Evolutionary conservation across 2,888 invertebrate species (phyloP).

Genomic region (Drosophila siamana): DNA sequence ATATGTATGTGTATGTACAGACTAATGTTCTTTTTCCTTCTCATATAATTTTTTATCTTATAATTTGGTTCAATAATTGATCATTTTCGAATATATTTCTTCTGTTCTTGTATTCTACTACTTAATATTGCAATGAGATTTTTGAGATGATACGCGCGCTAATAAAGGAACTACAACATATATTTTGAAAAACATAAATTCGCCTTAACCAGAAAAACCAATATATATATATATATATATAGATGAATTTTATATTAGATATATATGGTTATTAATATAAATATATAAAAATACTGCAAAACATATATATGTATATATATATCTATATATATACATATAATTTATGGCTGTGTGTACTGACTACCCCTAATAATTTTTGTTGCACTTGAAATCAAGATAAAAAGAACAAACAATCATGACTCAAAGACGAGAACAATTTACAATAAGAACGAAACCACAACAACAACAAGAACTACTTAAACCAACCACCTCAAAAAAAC

Average conservation of each 20-base stretch:
- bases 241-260: constrained; percentile 25
- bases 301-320: constrained; percentile 29
- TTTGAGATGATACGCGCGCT: constrained; percentile 38
- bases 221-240: constrained; percentile 26
- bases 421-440: constrained; percentile 24
- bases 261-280: constrained; percentile 45
- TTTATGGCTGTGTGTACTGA: constrained; percentile 75
- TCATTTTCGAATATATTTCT: constrained; percentile 25
- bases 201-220: constrained; percentile 42
- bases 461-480: constrained; percentile 20
- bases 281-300: constrained; percentile 37
- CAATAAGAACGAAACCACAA: constrained; percentile 24
- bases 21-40: background rate
- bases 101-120: constrained; percentile 23
- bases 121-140: constrained; percentile 23
- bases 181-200: constrained; percentile 84
- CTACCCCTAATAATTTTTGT: constrained; percentile 61
- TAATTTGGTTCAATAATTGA: constrained; percentile 7
- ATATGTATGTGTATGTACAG: constrained; percentile 1
- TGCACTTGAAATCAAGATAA: constrained; percentile 32
- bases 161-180: constrained; percentile 82
- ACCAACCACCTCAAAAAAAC: constrained; percentile 25
- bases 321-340: constrained; percentile 37
- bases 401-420: constrained; percentile 25
- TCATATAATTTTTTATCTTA: constrained; percentile 17